These are phyloP conservation scores for Aphodius granarius DNA, from an alignment of 2,888 invertebrate species.

Conservation along the genomic window DNA sequence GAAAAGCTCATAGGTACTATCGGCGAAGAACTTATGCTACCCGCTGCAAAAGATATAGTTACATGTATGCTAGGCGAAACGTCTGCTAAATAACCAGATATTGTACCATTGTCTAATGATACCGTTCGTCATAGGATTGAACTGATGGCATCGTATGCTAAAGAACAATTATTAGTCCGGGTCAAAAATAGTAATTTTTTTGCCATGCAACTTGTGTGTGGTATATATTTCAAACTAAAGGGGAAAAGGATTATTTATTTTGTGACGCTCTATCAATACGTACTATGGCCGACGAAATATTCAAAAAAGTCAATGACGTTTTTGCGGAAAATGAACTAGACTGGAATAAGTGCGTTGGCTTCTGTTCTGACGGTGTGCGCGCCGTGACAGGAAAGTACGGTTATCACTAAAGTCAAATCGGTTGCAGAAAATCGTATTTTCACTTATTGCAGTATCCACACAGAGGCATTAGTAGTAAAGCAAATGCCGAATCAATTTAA, in stretches of 20 bases:
- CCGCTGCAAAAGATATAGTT: constrained; percentile 13
- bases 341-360: constrained; percentile 34
- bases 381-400: constrained; percentile 32
- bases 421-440: constrained; percentile 21
- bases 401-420: constrained; percentile 23
- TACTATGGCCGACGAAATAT: constrained; percentile 35
- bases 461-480: constrained; percentile 24
- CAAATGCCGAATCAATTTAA: constrained; percentile 24
- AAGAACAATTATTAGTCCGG: constrained; percentile 8
- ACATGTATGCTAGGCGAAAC: constrained; percentile 4
- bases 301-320: constrained; percentile 34
- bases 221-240: not conserved
- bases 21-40: constrained; percentile 11
- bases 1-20: constrained; percentile 18
- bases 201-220: constrained; percentile 4
- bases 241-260: constrained; percentile 8
- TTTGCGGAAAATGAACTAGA: constrained; percentile 29
- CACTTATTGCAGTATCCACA: constrained; percentile 29
- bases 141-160: constrained; percentile 4
- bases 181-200: too few relatives aligned
- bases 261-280: constrained; percentile 3
- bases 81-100: not conserved
- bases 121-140: constrained; percentile 15
- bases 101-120: constrained; percentile 15
- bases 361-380: constrained; percentile 36